A percentile compares a stretch with the other conserved stretches of the same genome.
These are phyloP conservation scores for Dysidea cf. avara DNA, from an alignment of 37 sponge, comb jelly and placozoan genomes.

Conservation along the genomic window DNA sequence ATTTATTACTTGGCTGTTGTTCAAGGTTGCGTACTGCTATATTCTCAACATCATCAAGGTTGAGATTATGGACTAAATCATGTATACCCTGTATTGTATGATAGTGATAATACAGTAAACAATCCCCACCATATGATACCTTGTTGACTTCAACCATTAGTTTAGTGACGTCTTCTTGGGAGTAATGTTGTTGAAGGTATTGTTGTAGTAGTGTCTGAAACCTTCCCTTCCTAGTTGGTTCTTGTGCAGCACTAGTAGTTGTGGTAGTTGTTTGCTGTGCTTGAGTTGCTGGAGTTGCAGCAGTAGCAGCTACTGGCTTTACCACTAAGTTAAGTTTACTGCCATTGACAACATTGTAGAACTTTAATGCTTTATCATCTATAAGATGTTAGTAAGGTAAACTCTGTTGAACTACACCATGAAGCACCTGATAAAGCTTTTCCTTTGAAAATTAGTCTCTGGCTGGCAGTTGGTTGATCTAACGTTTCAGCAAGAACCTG, in stretches of 20 bases:
- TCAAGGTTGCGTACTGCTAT: conserved; percentile 22
- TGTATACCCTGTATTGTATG: conserved; percentile 17
- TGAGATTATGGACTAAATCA: conserved; percentile 12
- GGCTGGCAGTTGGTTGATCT: background rate
- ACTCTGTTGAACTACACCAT: background rate
- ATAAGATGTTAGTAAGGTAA: background rate
- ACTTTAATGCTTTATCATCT: conserved; percentile 4
- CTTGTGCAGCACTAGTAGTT: background rate
- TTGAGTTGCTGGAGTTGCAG: background rate
- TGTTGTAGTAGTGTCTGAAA: conserved; percentile 10
- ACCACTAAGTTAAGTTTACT: conserved; percentile 12
- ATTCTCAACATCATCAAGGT: conserved; percentile 26
- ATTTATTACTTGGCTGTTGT: background rate
- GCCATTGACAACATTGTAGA: conserved; percentile 8
- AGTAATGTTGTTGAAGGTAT: conserved; percentile 18
- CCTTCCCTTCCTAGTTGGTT: background rate
- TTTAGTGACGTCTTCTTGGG: conserved; percentile 14
- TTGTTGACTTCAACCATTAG: conserved; percentile 4
- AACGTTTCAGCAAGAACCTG: background rate
- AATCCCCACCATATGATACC: conserved; percentile 1
- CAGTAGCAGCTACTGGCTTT: background rate
- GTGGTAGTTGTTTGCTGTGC: background rate
- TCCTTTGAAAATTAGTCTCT: conserved; percentile 31
- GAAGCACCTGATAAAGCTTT: conserved; percentile 27
- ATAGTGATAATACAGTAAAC: background rate